Conservation (phyloP, 2,113 vertebrate species). For the Labeo catla region DNA sequence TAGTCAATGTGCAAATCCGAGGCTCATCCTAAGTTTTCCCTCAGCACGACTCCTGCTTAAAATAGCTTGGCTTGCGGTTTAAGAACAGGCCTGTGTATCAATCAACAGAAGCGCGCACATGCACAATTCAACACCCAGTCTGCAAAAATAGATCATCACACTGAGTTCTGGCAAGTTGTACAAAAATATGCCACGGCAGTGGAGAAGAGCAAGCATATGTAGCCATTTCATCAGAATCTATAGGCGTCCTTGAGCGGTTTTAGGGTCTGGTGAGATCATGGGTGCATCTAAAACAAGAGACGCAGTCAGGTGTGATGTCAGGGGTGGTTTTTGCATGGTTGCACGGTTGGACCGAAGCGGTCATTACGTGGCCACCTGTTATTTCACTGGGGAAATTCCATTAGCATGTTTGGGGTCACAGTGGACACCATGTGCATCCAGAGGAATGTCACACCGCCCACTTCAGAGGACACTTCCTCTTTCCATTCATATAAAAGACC, state of each 20-base stretch:
- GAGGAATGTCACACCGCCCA: slow-evolving; percentile 63
- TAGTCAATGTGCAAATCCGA: slow-evolving; percentile 40
- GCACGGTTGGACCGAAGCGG: slow-evolving; percentile 51
- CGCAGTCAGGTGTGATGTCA: slow-evolving; percentile 43
- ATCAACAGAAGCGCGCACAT: slow-evolving; percentile 63
- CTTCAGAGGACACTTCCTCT: slow-evolving; percentile 62
- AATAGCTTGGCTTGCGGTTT: slow-evolving; percentile 57
- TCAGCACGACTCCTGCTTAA: slow-evolving; percentile 37
- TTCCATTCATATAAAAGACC: slow-evolving; percentile 72
- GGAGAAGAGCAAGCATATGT: background rate
- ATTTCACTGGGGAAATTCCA: slow-evolving; percentile 65
- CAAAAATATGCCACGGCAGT: slow-evolving; percentile 27
- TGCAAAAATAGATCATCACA: slow-evolving; percentile 65
- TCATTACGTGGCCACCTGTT: slow-evolving; percentile 69
- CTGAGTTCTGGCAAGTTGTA: slow-evolving; percentile 29
- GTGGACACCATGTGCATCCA: slow-evolving; percentile 48
- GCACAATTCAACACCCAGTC: slow-evolving; percentile 55
- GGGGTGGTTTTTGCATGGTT: slow-evolving; percentile 44
- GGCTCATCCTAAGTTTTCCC: slow-evolving; percentile 38
- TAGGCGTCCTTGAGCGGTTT: slow-evolving; percentile 18
- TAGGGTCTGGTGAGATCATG: background rate
- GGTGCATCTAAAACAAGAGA: slow-evolving; percentile 34
- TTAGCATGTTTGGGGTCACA: slow-evolving; percentile 41
- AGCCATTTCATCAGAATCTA: slow-evolving; percentile 14
- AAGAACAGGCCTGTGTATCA: slow-evolving; percentile 54